Evolutionary conservation across 1,140 invertebrate genomes (phyloP), one percentile per base, ranked within the genome.

Genomic region (Marisa cornuarietis): DNA sequence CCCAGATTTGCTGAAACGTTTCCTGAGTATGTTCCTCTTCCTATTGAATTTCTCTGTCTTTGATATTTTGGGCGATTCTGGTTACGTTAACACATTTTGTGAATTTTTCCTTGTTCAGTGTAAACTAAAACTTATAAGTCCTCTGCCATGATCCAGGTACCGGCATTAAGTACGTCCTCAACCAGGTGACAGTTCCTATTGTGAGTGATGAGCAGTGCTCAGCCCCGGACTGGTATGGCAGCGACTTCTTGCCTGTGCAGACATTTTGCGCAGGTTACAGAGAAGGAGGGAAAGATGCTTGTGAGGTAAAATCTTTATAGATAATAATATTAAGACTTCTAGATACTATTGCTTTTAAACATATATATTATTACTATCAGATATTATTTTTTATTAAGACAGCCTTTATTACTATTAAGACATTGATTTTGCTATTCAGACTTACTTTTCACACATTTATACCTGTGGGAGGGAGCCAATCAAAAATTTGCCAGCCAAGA

Each of bases 201-300:
- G 77, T 88, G 10, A 65, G 49, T 52, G 84, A 87, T 58, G 79
- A 79, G n/a, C 76, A 71, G 18, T 89, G 88, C 52, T 31, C 63
- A 0, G 65, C 66, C 24, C 54, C 62, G 1, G 85, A 85, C 31
- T 88, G 88, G 87, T 88, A 89, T 73, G 84, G 85, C 7, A 54
- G n/a, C 16, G 77, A 82, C 9, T 89, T 88, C 79, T 49, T 84
- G 6, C 81, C 78, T 3, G 54, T 63, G 8, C 79, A 79, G 11
- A 87, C 84, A n/a, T 87, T 89, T 68, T 89, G 88, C 81, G 87
- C 87, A 9, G 88, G 88, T 2, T 87, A 85, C 75, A 68, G 74
- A 71, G 68, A 81, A 26, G 88, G 87, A 13, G 71, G 81, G 2
- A 82, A 75, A 62, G 88, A 89, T 75, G 78, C 83, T 16, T 88